A percentile compares a stretch with the other conserved stretches of the same genome.
Conservation (phyloP, 1,140 invertebrate species). For the Drosophila sucinea region DNA sequence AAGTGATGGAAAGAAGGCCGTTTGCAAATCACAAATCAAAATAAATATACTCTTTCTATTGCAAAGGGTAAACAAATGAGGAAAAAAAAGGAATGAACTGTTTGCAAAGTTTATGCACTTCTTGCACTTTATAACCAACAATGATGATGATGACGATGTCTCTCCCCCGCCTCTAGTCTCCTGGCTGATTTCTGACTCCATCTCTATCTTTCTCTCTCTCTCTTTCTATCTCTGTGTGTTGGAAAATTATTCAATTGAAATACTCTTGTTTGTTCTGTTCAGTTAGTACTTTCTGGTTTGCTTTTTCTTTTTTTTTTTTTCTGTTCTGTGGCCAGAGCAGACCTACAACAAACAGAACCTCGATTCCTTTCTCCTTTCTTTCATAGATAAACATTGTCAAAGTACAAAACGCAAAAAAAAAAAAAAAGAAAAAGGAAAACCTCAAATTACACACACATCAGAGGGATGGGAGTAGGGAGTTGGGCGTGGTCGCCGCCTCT, state of each 20-base stretch:
- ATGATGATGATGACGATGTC: conserved; percentile 24
- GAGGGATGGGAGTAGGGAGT: neutral
- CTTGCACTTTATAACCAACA: conserved; percentile 39
- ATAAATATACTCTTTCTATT: neutral
- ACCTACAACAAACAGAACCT: conserved; percentile 59
- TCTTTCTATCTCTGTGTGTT: conserved; percentile 2
- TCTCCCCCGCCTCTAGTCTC: neutral
- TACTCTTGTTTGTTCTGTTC: conserved; percentile 63
- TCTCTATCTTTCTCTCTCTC: conserved; percentile 13
- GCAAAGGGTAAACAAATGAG: conserved; percentile 6
- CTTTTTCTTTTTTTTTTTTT: conserved; percentile 23
- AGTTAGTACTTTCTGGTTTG: conserved; percentile 47
- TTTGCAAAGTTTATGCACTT: conserved; percentile 60
- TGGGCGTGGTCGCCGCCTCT: neutral
- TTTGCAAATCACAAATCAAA: too few species aligned
- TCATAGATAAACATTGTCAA: conserved; percentile 63
- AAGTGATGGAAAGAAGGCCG: too few species aligned
- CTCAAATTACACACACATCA: conserved; percentile 64
- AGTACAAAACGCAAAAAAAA: conserved; percentile 39
- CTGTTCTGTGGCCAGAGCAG: conserved; percentile 45
- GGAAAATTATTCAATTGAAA: conserved; percentile 72
- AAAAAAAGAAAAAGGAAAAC: conserved; percentile 32
- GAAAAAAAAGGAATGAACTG: conserved; percentile 1
- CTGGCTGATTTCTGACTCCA: neutral
- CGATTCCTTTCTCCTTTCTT: conserved; percentile 30